Evolutionary conservation across 2,113 vertebrate genomes (phyloP), one percentile per base, ranked within the genome.

Genomic region (Mirounga angustirostris): DNA sequence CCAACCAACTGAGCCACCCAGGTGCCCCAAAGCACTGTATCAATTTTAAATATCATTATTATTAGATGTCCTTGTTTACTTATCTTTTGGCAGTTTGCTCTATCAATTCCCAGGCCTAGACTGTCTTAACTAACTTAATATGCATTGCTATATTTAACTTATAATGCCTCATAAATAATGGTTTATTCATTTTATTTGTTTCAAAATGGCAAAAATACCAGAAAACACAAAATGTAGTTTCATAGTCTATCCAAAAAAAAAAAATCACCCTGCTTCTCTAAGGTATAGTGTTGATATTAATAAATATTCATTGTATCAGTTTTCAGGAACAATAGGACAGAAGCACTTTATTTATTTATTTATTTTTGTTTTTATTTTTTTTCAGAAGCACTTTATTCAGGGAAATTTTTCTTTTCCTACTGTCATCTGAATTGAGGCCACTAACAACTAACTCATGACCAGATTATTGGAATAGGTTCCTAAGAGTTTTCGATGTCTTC

Each of bases 121-220:
- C n/a, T 67, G 5, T 81, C 40, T 95, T 89, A 96, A 96, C 24
- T 30, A 88, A 92, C 1, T 54, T 94, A n/a, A 61, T 46, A 59
- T 65, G 30, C 19, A 58, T 90, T 46, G 78, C 21, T 74, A 59
- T 56, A 33, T 91, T 43, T 83, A 97, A 88, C 40, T 54, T 87
- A 50, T 1, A 82, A 80, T 88, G 50, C 54, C 30, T 94, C 14
- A 93, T 8, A 71, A 61, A 89, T 67, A 88, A n/a, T 88, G 33
- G 52, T 52, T 94, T 89, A 67, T 58, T 82, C 40, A 71, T 80
- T 91, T 96, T 89, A 89, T 84, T 94, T 96, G 56, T 95, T 96
- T 92, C 40, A 81, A 96, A 93, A 82, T 78, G 74, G 90, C n/a
- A 90, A 71, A 69, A 83, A 74, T 43, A 69, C 24, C 40, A 78